A percentile compares a stretch with the other conserved stretches of the same genome.
These are phyloP conservation scores for Astropecten irregularis DNA, from an alignment of 53 echinoderm and acorn worm species.

Conservation along the genomic window DNA sequence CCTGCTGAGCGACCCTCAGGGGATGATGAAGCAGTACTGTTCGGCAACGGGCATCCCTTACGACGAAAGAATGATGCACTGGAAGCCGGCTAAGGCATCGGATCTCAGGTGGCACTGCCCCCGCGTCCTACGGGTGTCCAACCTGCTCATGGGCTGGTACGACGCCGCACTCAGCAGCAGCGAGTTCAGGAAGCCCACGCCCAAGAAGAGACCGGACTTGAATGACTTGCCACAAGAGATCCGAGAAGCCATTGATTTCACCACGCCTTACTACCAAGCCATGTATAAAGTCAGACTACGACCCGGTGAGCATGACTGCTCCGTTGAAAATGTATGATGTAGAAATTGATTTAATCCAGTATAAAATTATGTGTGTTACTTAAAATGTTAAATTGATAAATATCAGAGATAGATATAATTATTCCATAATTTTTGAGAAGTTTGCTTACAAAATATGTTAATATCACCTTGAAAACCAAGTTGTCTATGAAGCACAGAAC, in stretches of 20 bases:
- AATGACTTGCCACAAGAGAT: slow-evolving; percentile 39
- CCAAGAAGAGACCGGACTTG: slow-evolving; percentile 3
- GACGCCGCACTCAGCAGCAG: slow-evolving; percentile 67
- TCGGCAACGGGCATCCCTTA: slow-evolving; percentile 63
- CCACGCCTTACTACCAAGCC: slow-evolving; percentile 65
- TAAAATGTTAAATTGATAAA: no score
- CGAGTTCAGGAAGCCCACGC: slow-evolving; percentile 45
- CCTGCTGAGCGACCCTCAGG: slow-evolving; percentile 62
- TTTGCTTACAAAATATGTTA: no score
- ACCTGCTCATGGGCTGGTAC: slow-evolving; percentile 71
- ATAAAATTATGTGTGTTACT: no score
- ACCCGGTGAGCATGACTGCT: background rate
- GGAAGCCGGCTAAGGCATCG: slow-evolving; percentile 64
- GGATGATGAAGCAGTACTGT: slow-evolving; percentile 71
- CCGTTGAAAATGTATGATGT: no score
- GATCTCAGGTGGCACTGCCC: slow-evolving; percentile 74
- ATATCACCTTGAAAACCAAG: no score
- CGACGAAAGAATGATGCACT: slow-evolving; percentile 66
- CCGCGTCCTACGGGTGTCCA: slow-evolving; percentile 39
- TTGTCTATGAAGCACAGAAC: no score
- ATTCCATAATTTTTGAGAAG: no score
- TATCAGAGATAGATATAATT: no score
- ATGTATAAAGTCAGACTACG: slow-evolving; percentile 51
- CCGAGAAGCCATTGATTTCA: slow-evolving; percentile 52
- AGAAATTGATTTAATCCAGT: no score